Conservation (phyloP, 1,140 invertebrate species). For the Leptopilina clavipes region DNA sequence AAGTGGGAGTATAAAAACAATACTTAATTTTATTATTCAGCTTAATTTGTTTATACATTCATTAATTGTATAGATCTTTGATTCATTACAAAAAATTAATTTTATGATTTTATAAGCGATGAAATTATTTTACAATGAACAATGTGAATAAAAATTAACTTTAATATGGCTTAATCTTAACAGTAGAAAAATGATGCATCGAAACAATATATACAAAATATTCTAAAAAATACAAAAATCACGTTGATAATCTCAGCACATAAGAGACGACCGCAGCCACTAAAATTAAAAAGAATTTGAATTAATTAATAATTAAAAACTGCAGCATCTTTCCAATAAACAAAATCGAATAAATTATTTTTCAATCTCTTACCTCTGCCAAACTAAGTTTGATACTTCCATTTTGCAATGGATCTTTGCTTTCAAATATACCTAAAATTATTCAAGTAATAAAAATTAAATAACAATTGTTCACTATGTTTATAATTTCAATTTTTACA, state of each 20-base stretch:
- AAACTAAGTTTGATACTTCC: conserved; percentile 87
- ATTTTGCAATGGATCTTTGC: conserved; percentile 88
- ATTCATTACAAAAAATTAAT: conserved; percentile 33
- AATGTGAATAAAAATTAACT: conserved; percentile 55
- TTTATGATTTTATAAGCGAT: conserved; percentile 18
- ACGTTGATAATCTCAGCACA: conserved; percentile 75
- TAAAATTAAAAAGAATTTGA: conserved; percentile 75
- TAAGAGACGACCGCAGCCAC: conserved; percentile 86
- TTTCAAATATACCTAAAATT: conserved; percentile 84
- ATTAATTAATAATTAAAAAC: conserved; percentile 20
- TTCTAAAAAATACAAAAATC: conserved; percentile 55
- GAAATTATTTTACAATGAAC: conserved; percentile 62
- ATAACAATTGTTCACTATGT: no score
- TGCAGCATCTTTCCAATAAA: background rate
- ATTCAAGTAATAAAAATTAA: background rate
- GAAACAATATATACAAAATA: conserved; percentile 67
- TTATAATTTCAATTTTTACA: no score
- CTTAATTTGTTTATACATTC: conserved; percentile 58
- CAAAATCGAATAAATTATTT: conserved; percentile 23
- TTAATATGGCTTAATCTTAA: conserved; percentile 67
- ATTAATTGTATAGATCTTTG: conserved; percentile 59
- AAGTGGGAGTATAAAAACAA: conserved; percentile 57
- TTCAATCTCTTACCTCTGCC: conserved; percentile 79
- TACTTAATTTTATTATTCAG: conserved; percentile 60
- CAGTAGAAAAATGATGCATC: conserved; percentile 40